phyloP scores from a whole-genome alignment of 2,888 invertebrate species.

The Polia nebulosa region DNA sequence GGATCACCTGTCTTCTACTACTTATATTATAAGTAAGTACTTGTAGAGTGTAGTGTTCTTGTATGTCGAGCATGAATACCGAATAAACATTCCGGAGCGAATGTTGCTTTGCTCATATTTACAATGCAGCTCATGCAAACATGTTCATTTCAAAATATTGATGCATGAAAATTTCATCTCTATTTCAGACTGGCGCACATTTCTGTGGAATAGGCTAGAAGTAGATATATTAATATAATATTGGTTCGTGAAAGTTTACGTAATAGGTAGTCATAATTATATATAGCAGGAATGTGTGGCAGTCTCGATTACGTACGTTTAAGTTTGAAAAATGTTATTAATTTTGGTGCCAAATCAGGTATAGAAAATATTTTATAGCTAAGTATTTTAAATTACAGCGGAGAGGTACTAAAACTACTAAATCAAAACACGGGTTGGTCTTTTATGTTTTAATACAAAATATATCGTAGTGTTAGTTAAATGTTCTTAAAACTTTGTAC shows the following conservation, averaged over 20 bases:
- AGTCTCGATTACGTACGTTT: conserved; percentile 44
- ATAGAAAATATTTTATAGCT: conserved; percentile 36
- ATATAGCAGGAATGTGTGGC: conserved; percentile 53
- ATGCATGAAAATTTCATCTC: conserved; percentile 66
- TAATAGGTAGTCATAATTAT: conserved; percentile 2
- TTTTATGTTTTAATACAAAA: conserved; percentile 90
- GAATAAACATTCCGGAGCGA: conserved; percentile 75
- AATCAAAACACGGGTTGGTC: conserved; percentile 89
- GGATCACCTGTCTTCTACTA: conserved; percentile 41
- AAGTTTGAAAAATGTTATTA: conserved; percentile 39
- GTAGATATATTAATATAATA: conserved; percentile 6
- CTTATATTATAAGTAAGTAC: conserved; percentile 43
- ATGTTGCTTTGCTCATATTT: conserved; percentile 83
- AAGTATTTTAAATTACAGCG: conserved; percentile 64
- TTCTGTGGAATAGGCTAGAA: conserved; percentile 31
- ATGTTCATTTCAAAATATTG: conserved; percentile 62
- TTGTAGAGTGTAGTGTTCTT: conserved; percentile 87
- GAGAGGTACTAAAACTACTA: conserved; percentile 89
- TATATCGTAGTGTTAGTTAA: conserved; percentile 84
- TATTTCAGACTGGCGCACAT: conserved; percentile 54
- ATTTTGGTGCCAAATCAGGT: conserved; percentile 41
- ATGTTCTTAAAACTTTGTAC: conserved; percentile 81
- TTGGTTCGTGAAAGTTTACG: conserved; percentile 17
- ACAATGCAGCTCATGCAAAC: conserved; percentile 88
- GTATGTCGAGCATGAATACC: conserved; percentile 65